Evolutionary conservation across 2,797 vertebrate species (phyloP).

Genomic region (Gymnocypris eckloni): DNA sequence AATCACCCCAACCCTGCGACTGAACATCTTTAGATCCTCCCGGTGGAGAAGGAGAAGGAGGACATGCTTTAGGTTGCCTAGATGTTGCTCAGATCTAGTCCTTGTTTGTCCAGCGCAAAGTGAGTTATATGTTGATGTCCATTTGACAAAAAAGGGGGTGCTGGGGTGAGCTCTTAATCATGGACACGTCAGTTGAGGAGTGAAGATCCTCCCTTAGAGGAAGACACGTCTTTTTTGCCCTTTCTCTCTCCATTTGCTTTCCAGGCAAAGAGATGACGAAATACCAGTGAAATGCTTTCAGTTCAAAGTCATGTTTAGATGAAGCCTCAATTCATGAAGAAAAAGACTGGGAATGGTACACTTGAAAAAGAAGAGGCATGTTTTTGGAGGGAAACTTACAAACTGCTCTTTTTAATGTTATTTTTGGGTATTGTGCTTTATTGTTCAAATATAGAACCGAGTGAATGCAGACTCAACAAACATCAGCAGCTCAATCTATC

Average conservation of each 20-base stretch:
- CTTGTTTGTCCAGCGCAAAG: constrained; percentile 38
- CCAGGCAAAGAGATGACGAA: constrained; percentile 35
- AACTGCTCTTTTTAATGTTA: background rate
- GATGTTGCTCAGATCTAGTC: constrained; percentile 25
- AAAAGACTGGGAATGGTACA: background rate
- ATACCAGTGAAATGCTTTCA: constrained; percentile 33
- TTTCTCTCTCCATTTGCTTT: background rate
- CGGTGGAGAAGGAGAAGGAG: background rate
- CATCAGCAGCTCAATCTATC: background rate
- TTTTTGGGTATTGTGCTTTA: background rate
- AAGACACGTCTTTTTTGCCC: background rate
- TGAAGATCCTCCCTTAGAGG: constrained; percentile 21
- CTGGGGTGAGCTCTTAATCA: constrained; percentile 38
- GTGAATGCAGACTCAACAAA: background rate
- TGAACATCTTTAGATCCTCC: constrained; percentile 37
- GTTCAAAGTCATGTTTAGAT: constrained; percentile 19
- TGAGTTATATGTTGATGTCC: constrained; percentile 42
- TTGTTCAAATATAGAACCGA: background rate
- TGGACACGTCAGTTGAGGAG: constrained; percentile 7
- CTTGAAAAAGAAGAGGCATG: background rate
- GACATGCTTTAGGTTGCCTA: constrained; percentile 42
- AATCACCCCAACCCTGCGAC: constrained; percentile 4
- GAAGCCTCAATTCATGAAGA: background rate
- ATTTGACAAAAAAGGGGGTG: constrained; percentile 12
- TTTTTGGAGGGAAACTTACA: background rate